A percentile compares a stretch with the other conserved stretches of the same genome.
Conservation (phyloP, 2,888 invertebrate genomes). For the Sminthurinus aureus region DNA sequence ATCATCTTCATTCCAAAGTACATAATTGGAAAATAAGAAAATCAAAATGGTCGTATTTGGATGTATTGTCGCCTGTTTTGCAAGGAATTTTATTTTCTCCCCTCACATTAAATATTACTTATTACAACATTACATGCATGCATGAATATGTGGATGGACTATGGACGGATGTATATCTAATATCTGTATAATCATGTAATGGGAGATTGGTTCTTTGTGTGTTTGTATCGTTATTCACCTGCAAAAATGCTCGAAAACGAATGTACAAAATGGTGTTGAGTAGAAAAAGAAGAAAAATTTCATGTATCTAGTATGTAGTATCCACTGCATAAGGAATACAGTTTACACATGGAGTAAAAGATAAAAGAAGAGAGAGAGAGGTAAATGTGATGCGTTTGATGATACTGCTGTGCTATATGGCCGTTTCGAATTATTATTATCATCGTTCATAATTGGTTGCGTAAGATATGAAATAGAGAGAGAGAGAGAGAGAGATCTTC, state of each 20-base stretch:
- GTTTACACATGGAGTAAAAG: background rate
- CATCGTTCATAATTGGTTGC: constrained; percentile 39
- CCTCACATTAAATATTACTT: background rate
- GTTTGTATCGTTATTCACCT: background rate
- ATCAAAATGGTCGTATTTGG: background rate
- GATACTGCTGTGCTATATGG: constrained; percentile 6
- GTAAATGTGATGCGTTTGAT: constrained; percentile 24
- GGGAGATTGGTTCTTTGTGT: background rate
- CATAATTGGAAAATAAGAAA: background rate
- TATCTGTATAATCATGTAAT: background rate
- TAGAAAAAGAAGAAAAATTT: background rate
- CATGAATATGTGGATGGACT: background rate
- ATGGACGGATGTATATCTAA: background rate
- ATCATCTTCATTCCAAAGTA: background rate
- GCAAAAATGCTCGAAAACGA: background rate
- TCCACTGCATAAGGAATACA: background rate
- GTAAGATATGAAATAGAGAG: constrained; percentile 6
- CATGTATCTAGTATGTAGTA: background rate
- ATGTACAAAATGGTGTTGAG: background rate
- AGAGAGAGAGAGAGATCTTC: background rate
- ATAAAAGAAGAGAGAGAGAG: background rate
- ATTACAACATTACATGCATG: background rate
- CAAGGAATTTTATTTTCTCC: background rate
- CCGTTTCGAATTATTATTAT: constrained; percentile 29
- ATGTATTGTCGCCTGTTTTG: background rate